Base-by-base conservation (phyloP, 2,888 invertebrate genomes). In the Chymomyza procnemis region DNA sequence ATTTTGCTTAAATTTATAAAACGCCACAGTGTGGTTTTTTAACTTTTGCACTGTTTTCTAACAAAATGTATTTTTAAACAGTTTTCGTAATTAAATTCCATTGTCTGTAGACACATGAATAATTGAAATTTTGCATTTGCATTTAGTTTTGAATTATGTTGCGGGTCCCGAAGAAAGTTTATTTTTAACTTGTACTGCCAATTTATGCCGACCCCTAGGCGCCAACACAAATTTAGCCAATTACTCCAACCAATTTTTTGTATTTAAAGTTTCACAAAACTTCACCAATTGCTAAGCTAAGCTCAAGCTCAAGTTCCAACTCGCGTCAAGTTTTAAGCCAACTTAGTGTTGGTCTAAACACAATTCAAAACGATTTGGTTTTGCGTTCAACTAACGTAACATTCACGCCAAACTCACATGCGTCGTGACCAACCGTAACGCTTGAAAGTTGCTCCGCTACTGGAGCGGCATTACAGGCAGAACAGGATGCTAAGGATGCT, bases 381-480 rank as follows among this genome's bases (percentile, higher is more conserved):
- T 18, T 18, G 54, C 21, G 46, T 18, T 59, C n/a, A 64, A 22
- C 56, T 69, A 48, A 70, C 61, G 69, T 71, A 58, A 60, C 68
- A 67, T 67, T 16, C 60, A 48, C 61, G n/a, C n/a, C 50, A 41
- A 58, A 57, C 52, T 18, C 54, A 52, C 9, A n/a, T 57, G 54
- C 34, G 46, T 55, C 21, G n/a, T 67, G 72, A 52, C 59, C 71
- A 76, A 88, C 88, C 82, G 83, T 76, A 66, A 76, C 77, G 79
- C 71, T 71, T 78, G 79, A 88, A 82, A 76, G 79, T 76, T 77
- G 68, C 79, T 88, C 89, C 78, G 84, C 87, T 79, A 88, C 88
- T 88, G 80, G 79, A 73, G 64, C 64, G 59, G 67, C 65, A 34
- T 52, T 34, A 14, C 61, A 22, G 60, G 60, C 46, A 41, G 34